A percentile compares a stretch with the other conserved stretches of the same genome.
Evolutionary conservation across 2,888 invertebrate species (phyloP).

Genomic region (Pollenia griseotomentosa): DNA sequence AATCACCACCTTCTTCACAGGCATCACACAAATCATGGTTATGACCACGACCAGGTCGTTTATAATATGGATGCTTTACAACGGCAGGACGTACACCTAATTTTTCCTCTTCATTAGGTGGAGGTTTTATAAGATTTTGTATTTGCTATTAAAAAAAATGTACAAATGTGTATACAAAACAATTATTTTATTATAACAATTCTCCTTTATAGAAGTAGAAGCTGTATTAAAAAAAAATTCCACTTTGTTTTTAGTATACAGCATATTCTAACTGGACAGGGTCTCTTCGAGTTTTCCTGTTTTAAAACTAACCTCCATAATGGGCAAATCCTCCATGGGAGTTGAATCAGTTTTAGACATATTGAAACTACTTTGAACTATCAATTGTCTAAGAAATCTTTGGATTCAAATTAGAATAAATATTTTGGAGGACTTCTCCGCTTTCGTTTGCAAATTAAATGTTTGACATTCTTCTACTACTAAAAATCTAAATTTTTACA

Average conservation of each 20-base stretch:
- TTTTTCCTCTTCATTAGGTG: constrained; percentile 91
- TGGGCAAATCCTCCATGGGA: constrained; percentile 90
- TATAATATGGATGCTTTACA: constrained; percentile 92
- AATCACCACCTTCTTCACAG: constrained; percentile 96
- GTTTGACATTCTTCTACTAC: constrained; percentile 63
- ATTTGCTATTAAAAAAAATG: constrained; percentile 88
- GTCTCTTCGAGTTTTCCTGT: constrained; percentile 1
- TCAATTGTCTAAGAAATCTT: constrained; percentile 28
- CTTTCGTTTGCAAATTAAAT: constrained; percentile 57
- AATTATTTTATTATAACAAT: neutral
- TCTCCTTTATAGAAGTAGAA: neutral
- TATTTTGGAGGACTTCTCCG: constrained; percentile 36
- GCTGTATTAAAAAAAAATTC: constrained; percentile 9
- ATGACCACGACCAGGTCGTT: constrained; percentile 93
- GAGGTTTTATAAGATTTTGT: constrained; percentile 94
- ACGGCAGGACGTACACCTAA: constrained; percentile 85
- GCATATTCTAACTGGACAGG: neutral
- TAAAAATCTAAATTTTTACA: neutral
- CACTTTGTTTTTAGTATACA: constrained; percentile 49
- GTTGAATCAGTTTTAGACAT: constrained; percentile 90
- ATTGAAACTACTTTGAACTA: constrained; percentile 74
- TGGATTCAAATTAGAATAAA: constrained; percentile 41
- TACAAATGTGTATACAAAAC: neutral
- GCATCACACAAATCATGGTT: constrained; percentile 97
- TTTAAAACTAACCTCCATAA: constrained; percentile 91